phyloP scores from a whole-genome alignment of 2,113 vertebrate genomes.

The Forbesichthys agassizii region DNA sequence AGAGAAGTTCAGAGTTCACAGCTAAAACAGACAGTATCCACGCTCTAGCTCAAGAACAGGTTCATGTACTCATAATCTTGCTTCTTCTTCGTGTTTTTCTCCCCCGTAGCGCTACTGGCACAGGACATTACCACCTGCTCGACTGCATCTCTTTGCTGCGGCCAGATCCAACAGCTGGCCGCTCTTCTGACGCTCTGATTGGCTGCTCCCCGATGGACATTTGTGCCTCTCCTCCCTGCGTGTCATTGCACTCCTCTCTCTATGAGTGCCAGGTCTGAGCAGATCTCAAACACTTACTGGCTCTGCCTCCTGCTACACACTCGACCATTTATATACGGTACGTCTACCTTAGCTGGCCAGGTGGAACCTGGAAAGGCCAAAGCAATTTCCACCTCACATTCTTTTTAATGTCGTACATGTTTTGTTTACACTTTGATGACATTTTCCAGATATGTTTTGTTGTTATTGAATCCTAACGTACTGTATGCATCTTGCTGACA shows the following conservation, averaged over 20 bases:
- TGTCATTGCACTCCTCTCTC: slow-evolving; percentile 78
- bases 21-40: not conserved
- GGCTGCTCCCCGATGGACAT: slow-evolving; percentile 81
- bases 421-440: too few relatives aligned
- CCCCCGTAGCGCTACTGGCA: slow-evolving; percentile 74
- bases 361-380: too few relatives aligned
- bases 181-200: slow-evolving; percentile 79
- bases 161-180: slow-evolving; percentile 79
- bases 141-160: slow-evolving; percentile 54
- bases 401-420: too few relatives aligned
- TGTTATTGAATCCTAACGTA: too few relatives aligned
- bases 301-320: not conserved
- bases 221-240: slow-evolving; percentile 66
- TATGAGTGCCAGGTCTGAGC: slow-evolving; percentile 63
- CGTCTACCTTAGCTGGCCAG: too few relatives aligned
- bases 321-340: too few relatives aligned
- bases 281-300: slow-evolving; percentile 26
- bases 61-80: slow-evolving; percentile 10
- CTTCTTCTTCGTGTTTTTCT: not conserved
- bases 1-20: too few relatives aligned
- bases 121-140: slow-evolving; percentile 74
- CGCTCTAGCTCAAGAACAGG: slow-evolving; percentile 29
- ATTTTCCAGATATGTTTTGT: too few relatives aligned
- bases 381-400: too few relatives aligned
- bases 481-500: not conserved